Evolutionary conservation across 2,113 vertebrate genomes (phyloP), one percentile per base, ranked within the genome.

Genomic region (Pteropus alecto): DNA sequence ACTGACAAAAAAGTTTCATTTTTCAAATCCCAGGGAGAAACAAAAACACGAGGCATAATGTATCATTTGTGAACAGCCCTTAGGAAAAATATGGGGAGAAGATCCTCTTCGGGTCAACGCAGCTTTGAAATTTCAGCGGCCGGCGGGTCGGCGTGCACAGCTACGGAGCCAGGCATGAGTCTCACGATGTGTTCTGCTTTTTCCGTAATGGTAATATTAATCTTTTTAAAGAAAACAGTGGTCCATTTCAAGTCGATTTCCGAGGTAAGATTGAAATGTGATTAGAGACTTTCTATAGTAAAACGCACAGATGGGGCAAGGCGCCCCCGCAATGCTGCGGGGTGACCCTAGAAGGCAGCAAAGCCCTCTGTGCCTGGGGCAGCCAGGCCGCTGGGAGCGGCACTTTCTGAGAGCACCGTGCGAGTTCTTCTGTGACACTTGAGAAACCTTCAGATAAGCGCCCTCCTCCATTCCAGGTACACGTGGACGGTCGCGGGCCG

Each of bases 21-120:
- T 97, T 96, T 73, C 35, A 41, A 85, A 82, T 82, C 96, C 93
- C 67, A 60, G 73, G 38, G 35, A 67, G 87, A 96, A 71, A 93
- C 81, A 73, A 88, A 96, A 93, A 85, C 41, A 43, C 10, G 18
- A 35, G 2, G 63, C 28, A 51, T 43, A 84, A 41, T 33, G 73
- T 30, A 77, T 95, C 86, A 79, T 93, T 65, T 87, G 51, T 67
- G 38, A 94, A 58, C 60, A 38, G 60, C 41, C 35, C 73, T 51
- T 88, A 86, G n/a, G 48, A 71, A 81, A 94, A 93, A 76, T 21
- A 38, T 8, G n/a, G 54, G 87, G 58, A 58, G 90, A 63, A 63
- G 73, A 33, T 76, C n/a, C 58, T 83, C 26, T 79, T 48, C 58
- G 19, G 67, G 65, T 35, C 35, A 87, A 58, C 19, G 35, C 26